Percentiles rank a stretch among this genome's conserved stretches.
phyloP scores from a whole-genome alignment of 1,140 invertebrate species.

The Coptotermes formosanus region DNA sequence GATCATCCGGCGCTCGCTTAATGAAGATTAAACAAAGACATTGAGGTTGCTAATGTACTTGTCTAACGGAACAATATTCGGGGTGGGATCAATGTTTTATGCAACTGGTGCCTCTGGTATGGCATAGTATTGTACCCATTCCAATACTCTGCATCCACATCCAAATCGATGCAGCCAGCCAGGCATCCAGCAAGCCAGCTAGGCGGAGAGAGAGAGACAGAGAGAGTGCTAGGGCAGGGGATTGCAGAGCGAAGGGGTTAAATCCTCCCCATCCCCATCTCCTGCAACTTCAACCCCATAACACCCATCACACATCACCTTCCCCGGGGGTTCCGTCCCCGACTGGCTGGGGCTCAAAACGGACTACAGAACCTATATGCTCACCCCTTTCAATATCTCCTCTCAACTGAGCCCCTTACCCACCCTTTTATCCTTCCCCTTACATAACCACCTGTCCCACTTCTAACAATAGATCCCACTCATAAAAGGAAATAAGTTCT shows the following conservation, averaged over 20 bases:
- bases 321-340: slow-evolving; percentile 8
- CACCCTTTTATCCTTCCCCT: neutral
- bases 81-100: slow-evolving; percentile 8
- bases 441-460: neutral
- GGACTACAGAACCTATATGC: neutral
- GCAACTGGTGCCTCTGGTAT: neutral
- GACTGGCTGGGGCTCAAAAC: neutral
- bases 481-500: neutral
- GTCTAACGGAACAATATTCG: neutral
- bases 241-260: neutral
- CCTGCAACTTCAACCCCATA: neutral
- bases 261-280: neutral
- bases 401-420: neutral
- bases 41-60: neutral
- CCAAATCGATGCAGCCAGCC: slow-evolving; percentile 16
- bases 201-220: neutral
- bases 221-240: neutral
- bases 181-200: neutral
- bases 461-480: neutral
- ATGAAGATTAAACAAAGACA: neutral
- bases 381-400: neutral
- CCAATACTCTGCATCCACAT: slow-evolving; percentile 2
- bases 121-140: slow-evolving; percentile 5
- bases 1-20: neutral
- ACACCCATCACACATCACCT: neutral